These are phyloP conservation scores for Charadrius vociferus DNA, from an alignment of 2,113 vertebrate species.

Conservation along the genomic window DNA sequence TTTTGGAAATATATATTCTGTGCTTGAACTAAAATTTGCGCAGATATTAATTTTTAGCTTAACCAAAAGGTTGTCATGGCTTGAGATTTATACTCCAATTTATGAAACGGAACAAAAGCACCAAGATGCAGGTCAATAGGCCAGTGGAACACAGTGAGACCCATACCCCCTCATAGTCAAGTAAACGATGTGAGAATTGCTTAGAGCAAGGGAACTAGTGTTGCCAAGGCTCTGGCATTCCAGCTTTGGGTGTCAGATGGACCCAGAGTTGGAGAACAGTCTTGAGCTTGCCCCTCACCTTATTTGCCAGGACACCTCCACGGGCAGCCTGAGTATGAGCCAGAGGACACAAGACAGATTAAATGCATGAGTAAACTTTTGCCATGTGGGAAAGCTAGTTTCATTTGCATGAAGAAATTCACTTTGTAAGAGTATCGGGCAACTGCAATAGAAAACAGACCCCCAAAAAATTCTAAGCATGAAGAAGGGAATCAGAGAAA, in stretches of 20 bases:
- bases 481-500: background rate
- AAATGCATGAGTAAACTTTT: slow-evolving; percentile 26
- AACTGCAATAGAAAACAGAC: slow-evolving; percentile 33
- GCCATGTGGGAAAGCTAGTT: slow-evolving; percentile 10
- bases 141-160: background rate
- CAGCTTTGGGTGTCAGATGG: background rate
- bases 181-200: background rate
- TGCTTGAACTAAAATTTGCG: background rate
- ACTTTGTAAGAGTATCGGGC: slow-evolving; percentile 1
- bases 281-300: slow-evolving; percentile 17
- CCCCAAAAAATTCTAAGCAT: slow-evolving; percentile 7
- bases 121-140: background rate
- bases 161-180: background rate
- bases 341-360: slow-evolving; percentile 15
- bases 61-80: background rate
- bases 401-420: background rate
- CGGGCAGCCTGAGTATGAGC: background rate
- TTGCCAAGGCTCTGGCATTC: background rate
- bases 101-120: background rate
- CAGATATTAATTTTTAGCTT: background rate
- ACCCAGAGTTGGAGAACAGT: background rate
- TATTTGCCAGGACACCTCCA: slow-evolving; percentile 27
- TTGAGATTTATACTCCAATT: background rate
- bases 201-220: background rate
- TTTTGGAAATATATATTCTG: background rate